Conservation (phyloP, 2,113 vertebrate genomes). For the Saguinus midas region DNA sequence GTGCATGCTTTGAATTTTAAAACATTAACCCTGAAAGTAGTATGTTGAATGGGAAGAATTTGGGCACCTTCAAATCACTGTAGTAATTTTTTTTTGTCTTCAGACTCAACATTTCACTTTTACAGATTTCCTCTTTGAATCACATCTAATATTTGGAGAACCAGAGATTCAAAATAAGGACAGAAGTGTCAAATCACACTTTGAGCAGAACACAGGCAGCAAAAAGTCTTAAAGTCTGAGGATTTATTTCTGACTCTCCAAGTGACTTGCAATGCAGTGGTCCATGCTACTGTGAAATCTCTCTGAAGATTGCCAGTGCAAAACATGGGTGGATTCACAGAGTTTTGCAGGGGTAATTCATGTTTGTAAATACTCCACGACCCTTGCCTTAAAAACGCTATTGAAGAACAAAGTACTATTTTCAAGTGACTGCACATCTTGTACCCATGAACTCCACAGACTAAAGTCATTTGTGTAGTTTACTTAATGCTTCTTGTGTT, state of each 20-base stretch:
- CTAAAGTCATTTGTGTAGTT: conserved; percentile 18
- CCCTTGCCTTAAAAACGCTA: conserved; percentile 6
- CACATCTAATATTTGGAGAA: conserved; percentile 55
- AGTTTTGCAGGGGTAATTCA: background rate
- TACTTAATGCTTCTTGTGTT: conserved; percentile 50
- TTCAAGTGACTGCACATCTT: conserved; percentile 59
- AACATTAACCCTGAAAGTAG: background rate
- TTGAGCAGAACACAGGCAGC: background rate
- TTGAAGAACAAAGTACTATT: conserved; percentile 1
- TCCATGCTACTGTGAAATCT: background rate
- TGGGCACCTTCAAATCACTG: background rate
- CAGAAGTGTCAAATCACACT: conserved; percentile 34
- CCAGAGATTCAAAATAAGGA: conserved; percentile 48
- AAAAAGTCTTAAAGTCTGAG: conserved; percentile 8
- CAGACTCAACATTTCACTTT: conserved; percentile 14
- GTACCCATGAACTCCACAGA: conserved; percentile 64
- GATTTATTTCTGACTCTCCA: conserved; percentile 50
- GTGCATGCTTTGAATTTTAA: background rate
- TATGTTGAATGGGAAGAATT: background rate
- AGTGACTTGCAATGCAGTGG: conserved; percentile 17
- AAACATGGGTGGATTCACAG: background rate
- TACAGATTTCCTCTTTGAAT: conserved; percentile 10
- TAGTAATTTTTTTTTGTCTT: background rate
- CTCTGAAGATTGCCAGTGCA: background rate
- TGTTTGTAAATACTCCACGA: conserved; percentile 42